These are phyloP conservation scores for Manacus vitellinus DNA, from an alignment of 2,113 vertebrate species.

Conservation along the genomic window DNA sequence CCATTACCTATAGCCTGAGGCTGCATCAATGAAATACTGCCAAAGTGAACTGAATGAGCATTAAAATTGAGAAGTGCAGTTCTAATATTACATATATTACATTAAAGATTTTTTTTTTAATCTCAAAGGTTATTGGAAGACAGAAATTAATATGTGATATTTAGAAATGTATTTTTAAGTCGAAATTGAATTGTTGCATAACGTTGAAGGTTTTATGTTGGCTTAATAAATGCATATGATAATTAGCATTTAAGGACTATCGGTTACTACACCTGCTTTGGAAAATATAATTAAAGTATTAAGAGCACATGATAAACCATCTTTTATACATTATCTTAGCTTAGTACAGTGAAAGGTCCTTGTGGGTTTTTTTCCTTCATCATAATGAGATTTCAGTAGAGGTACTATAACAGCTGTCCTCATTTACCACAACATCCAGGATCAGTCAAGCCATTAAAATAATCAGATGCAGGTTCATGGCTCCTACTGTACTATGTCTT, in stretches of 20 bases:
- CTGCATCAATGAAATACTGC: slow-evolving; percentile 78
- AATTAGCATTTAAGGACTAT: slow-evolving; percentile 31
- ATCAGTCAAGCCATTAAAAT: slow-evolving; percentile 35
- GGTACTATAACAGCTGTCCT: slow-evolving; percentile 43
- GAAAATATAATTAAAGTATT: slow-evolving; percentile 32
- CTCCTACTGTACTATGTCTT: slow-evolving; percentile 44
- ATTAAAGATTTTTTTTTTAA: slow-evolving; percentile 19
- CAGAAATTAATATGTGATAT: neutral
- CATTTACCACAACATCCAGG: slow-evolving; percentile 33
- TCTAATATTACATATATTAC: slow-evolving; percentile 64
- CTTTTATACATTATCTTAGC: slow-evolving; percentile 17
- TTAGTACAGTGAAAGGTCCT: slow-evolving; percentile 22
- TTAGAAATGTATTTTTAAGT: neutral
- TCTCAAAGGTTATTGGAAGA: slow-evolving; percentile 39
- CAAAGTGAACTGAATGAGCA: slow-evolving; percentile 75
- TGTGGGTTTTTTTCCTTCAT: neutral
- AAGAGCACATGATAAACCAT: neutral
- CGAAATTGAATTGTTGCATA: neutral
- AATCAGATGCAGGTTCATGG: slow-evolving; percentile 36
- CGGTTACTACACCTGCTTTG: neutral
- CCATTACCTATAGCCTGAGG: slow-evolving; percentile 86
- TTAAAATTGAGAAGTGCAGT: slow-evolving; percentile 57
- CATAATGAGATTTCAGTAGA: slow-evolving; percentile 46
- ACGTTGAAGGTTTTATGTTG: neutral
- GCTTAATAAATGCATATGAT: slow-evolving; percentile 12